Evolutionary conservation across 2,113 vertebrate genomes (phyloP).

Genomic region (Myotis lucifugus): DNA sequence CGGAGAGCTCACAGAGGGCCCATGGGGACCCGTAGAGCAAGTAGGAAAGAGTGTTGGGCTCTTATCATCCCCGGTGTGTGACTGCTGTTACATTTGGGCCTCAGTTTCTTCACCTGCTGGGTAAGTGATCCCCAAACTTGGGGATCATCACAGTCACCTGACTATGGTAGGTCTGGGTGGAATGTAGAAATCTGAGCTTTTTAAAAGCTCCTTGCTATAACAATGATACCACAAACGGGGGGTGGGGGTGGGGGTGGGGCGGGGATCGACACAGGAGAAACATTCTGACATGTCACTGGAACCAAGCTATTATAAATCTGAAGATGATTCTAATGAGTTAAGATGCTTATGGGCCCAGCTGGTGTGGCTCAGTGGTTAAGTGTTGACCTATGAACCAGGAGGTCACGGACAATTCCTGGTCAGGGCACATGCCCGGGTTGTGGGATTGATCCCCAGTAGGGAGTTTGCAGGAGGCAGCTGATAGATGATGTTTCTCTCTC

Average conservation of each 20-base stretch:
- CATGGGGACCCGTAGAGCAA: rapidly evolving
- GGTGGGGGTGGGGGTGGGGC: no score
- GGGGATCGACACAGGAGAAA: neutral
- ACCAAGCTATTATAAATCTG: neutral
- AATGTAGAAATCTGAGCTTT: neutral
- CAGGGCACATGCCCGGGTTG: no score
- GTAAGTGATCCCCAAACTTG: neutral
- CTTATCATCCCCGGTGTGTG: no score
- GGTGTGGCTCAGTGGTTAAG: no score
- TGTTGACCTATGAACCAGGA: no score
- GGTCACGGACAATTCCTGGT: no score
- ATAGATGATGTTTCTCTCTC: no score
- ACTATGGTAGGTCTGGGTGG: neutral
- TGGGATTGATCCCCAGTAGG: no score
- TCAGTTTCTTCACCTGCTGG: neutral
- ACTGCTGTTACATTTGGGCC: no score
- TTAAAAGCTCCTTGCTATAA: neutral
- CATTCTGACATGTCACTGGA: neutral
- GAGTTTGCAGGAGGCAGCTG: no score
- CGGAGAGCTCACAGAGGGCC: neutral
- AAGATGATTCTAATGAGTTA: neutral
- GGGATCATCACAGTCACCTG: neutral
- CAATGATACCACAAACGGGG: no score
- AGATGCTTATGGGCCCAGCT: neutral
- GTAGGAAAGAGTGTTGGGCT: neutral